Evolutionary conservation across 2,113 vertebrate species (phyloP).

Genomic region (Climacteris rufus): DNA sequence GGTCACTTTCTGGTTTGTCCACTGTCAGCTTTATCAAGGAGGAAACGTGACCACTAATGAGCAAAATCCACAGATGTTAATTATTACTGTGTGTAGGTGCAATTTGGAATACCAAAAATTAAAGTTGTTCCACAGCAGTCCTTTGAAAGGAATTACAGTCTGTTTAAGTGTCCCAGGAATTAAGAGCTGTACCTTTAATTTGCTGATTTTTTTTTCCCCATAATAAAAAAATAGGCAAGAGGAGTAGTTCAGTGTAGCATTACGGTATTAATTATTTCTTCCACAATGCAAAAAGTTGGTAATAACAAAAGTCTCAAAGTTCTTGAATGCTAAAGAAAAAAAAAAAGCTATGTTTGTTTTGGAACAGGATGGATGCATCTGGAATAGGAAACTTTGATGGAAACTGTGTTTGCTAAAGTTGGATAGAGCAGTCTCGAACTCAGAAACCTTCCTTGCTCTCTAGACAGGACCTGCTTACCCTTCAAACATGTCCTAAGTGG

Average conservation of each 20-base stretch:
- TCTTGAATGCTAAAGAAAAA: slow-evolving; percentile 64
- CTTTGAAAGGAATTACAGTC: slow-evolving; percentile 71
- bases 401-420: slow-evolving; percentile 64
- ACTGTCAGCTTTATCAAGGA: slow-evolving; percentile 64
- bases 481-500: slow-evolving; percentile 56
- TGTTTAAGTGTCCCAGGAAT: slow-evolving; percentile 63
- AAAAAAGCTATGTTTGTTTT: slow-evolving; percentile 55
- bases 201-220: slow-evolving; percentile 37
- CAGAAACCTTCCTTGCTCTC: slow-evolving; percentile 37
- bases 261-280: slow-evolving; percentile 62
- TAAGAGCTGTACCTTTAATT: slow-evolving; percentile 57
- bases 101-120: slow-evolving; percentile 60
- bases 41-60: slow-evolving; percentile 55
- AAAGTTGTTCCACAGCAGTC: slow-evolving; percentile 66
- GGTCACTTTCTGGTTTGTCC: slow-evolving; percentile 74
- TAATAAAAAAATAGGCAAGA: slow-evolving; percentile 66
- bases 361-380: slow-evolving; percentile 52
- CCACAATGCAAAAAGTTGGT: slow-evolving; percentile 52
- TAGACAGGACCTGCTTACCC: slow-evolving; percentile 57
- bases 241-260: slow-evolving; percentile 62
- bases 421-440: slow-evolving; percentile 60
- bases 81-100: slow-evolving; percentile 52
- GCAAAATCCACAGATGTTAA: slow-evolving; percentile 51
- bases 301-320: slow-evolving; percentile 61
- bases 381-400: slow-evolving; percentile 53